These are phyloP conservation scores for Cydia fagiglandana DNA, from an alignment of 1,140 invertebrate genomes.

Conservation along the genomic window DNA sequence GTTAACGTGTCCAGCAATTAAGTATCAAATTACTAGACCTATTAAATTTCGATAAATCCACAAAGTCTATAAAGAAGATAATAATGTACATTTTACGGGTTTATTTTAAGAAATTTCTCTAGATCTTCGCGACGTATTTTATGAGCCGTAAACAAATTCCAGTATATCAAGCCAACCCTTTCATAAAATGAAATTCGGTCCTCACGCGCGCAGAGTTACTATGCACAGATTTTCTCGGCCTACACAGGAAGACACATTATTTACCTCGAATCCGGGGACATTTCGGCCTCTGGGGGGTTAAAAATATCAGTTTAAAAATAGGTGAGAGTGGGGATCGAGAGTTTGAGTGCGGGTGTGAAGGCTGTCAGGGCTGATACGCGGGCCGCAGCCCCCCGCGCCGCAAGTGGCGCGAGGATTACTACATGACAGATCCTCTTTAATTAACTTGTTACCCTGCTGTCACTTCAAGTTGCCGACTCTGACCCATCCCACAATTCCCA, in stretches of 20 bases:
- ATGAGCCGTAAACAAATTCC: constrained; percentile 31
- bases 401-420: constrained; percentile 43
- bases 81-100: constrained; percentile 5
- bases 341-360: constrained; percentile 37
- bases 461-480: constrained; percentile 18
- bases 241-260: constrained; percentile 30
- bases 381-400: constrained; percentile 9
- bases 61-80: not conserved
- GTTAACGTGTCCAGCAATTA: not conserved
- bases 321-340: not conserved
- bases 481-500: not conserved
- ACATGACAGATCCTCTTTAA: constrained; percentile 57
- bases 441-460: constrained; percentile 55
- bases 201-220: constrained; percentile 21
- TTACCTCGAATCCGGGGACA: constrained; percentile 21
- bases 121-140: not conserved
- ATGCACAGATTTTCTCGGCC: constrained; percentile 24
- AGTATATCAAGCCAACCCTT: constrained; percentile 29
- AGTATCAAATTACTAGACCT: not conserved
- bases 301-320: constrained; percentile 30
- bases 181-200: constrained; percentile 27
- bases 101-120: constrained; percentile 6
- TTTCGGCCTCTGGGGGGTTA: constrained; percentile 21
- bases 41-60: not conserved
- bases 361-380: constrained; percentile 33